Evolutionary conservation across 1,140 invertebrate genomes (phyloP), one percentile per base, ranked within the genome.

Genomic region (Asbolus verrucosus): DNA sequence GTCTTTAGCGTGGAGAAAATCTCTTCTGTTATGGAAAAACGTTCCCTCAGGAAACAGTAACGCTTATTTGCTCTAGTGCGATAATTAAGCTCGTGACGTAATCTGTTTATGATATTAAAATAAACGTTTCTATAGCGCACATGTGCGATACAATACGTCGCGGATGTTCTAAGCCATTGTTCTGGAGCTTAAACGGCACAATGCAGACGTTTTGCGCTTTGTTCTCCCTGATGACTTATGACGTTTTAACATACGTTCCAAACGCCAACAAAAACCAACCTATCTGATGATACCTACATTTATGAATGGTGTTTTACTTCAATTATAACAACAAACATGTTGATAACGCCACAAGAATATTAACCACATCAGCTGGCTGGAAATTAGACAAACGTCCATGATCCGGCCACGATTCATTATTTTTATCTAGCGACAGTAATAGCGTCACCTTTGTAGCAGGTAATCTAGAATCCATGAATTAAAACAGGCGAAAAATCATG

Each of bases 171-270:
- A 54, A 54, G 46, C 46, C 46, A 70, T 70, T 70, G 68, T 70
- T 65, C 15, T 21, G 41, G 61, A 70, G 59, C 60, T 65, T 70
- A 70, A 43, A 30, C 21, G 46, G 68, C 31, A 70, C 60, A 70
- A 70, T 70, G 41, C 60, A 65, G 60, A 70, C 68, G 59, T 59
- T 70, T 39, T 70, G 54, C 41, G 62, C 61, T 65, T 70, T 70
- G 68, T 70, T 70, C 68, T 27, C 43, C 8, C 59, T 63, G 60
- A 70, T 70, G 60, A 70, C 68, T 70, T 70, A 70, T 70, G 68
- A 70, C 61, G 50, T 70, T 70, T 70, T 70, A 70, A 70, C 68
- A 70, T 70, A 70, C 59, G 67, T 65, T 69, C 36, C 31, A 31
- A 38, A 39, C 41, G 61, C 61, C 24, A 63, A 63, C 61, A 63